Conservation (phyloP, 2,797 vertebrate genomes). For the Austrolebias charrua region DNA sequence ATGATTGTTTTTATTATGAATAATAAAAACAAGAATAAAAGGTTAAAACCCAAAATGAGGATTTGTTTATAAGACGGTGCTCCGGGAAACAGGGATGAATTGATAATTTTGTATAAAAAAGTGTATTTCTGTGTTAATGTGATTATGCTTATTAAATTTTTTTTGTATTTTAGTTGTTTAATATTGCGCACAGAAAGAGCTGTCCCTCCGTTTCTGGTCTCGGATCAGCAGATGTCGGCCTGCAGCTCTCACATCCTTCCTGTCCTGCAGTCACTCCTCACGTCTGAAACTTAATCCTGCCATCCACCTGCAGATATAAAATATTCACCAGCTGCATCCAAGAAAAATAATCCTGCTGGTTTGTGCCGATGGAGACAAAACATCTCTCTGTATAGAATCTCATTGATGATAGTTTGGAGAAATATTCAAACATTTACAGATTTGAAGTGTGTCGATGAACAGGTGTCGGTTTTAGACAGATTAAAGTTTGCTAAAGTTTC, state of each 20-base stretch:
- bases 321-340: conserved; percentile 63
- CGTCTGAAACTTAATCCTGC: conserved; percentile 50
- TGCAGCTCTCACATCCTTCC: conserved; percentile 29
- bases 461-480: neutral
- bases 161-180: too few relatives aligned
- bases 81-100: too few relatives aligned
- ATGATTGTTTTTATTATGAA: too few relatives aligned
- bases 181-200: too few relatives aligned
- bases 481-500: neutral
- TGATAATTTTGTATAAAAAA: too few relatives aligned
- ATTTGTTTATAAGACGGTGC: too few relatives aligned
- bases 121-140: too few relatives aligned
- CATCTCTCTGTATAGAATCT: neutral
- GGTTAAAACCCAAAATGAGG: too few relatives aligned
- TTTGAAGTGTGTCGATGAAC: neutral
- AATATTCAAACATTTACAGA: neutral
- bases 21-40: too few relatives aligned
- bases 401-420: neutral
- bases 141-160: too few relatives aligned
- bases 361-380: conserved; percentile 1
- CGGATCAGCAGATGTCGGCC: conserved; percentile 1
- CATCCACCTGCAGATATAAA: conserved; percentile 50
- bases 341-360: conserved; percentile 18
- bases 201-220: neutral
- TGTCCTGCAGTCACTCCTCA: conserved; percentile 33